phyloP scores from a whole-genome alignment of 2,113 vertebrate species.

The Labeo catla region DNA sequence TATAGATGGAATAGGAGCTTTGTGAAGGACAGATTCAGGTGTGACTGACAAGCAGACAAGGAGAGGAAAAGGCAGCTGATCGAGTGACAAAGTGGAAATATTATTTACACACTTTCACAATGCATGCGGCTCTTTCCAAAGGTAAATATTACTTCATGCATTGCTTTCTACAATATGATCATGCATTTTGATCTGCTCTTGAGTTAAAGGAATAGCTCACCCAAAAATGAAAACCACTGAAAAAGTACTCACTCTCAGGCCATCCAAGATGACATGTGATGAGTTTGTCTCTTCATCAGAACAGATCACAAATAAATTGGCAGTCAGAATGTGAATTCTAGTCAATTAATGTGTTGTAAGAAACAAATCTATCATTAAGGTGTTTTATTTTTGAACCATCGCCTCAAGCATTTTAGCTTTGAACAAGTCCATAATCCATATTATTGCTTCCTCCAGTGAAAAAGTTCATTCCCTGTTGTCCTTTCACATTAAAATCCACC shows the following conservation, averaged over 20 bases:
- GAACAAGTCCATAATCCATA: too few species aligned
- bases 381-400: too few species aligned
- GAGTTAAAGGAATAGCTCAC: neutral
- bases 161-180: neutral
- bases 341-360: neutral
- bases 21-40: constrained; percentile 15
- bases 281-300: too few species aligned
- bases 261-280: too few species aligned
- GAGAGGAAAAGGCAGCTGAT: neutral
- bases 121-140: neutral
- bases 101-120: neutral
- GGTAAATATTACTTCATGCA: neutral
- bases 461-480: too few species aligned
- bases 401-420: neutral
- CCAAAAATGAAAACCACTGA: too few species aligned
- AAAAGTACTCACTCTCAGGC: too few species aligned
- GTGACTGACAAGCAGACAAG: constrained; percentile 19
- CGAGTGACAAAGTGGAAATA: constrained; percentile 12
- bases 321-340: neutral
- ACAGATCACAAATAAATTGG: too few species aligned
- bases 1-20: neutral
- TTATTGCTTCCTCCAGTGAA: neutral
- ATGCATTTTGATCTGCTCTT: neutral
- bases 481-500: too few species aligned
- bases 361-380: too few species aligned